Evolutionary conservation across 1,140 invertebrate genomes (phyloP).

Genomic region (Eulimnadia texana): DNA sequence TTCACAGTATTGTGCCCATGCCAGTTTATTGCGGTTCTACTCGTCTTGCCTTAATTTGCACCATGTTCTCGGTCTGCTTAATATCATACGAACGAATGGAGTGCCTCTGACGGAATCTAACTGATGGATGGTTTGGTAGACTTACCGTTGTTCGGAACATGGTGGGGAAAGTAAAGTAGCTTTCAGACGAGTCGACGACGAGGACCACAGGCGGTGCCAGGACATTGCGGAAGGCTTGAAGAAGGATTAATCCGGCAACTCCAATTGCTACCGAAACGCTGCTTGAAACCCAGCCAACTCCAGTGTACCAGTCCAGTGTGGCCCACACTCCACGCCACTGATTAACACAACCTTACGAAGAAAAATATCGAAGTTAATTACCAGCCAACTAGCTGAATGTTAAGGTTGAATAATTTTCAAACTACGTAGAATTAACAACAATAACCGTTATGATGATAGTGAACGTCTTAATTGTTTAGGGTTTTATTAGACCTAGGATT

Average conservation of each 20-base stretch:
- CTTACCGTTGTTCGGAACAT: slow-evolving; percentile 60
- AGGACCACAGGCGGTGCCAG: slow-evolving; percentile 65
- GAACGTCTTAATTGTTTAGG: too few species aligned
- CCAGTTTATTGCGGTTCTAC: too few species aligned
- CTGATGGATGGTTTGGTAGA: slow-evolving; percentile 16
- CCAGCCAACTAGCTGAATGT: neutral
- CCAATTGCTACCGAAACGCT: slow-evolving; percentile 42
- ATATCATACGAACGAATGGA: too few species aligned
- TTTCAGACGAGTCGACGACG: slow-evolving; percentile 48
- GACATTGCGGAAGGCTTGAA: slow-evolving; percentile 56
- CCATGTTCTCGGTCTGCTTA: too few species aligned
- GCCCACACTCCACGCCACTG: slow-evolving; percentile 70
- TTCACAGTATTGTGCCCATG: too few species aligned
- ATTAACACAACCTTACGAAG: slow-evolving; percentile 44
- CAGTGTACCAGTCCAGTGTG: slow-evolving; percentile 52
- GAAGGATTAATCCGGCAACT: slow-evolving; percentile 43
- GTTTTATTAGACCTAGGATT: too few species aligned
- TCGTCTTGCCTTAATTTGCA: too few species aligned
- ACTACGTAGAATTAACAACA: too few species aligned
- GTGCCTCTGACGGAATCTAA: too few species aligned
- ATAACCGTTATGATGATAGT: too few species aligned
- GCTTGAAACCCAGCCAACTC: slow-evolving; percentile 37
- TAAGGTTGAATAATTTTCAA: too few species aligned
- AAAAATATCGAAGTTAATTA: slow-evolving; percentile 24
- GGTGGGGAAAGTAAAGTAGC: slow-evolving; percentile 66